Evolutionary conservation across 2,797 vertebrate genomes (phyloP).

Genomic region (Malacoraja senta): DNA sequence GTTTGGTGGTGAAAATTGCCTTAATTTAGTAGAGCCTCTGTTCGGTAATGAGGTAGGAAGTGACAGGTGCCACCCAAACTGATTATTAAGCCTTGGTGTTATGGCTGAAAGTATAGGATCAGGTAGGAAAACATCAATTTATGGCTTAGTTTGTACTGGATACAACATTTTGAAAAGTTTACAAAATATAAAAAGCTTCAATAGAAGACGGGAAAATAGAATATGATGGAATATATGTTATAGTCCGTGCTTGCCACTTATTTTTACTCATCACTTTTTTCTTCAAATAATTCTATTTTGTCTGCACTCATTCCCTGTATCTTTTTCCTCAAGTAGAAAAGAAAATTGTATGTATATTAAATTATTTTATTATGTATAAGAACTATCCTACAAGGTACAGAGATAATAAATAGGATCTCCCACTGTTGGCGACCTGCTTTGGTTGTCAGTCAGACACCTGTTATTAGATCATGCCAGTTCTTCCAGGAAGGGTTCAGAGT

Average conservation of each 20-base stretch:
- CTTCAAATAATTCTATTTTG: neutral
- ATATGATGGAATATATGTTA: neutral
- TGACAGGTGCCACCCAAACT: slow-evolving; percentile 9
- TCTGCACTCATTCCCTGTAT: neutral
- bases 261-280: neutral
- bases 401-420: neutral
- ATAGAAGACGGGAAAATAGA: neutral
- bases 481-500: too few relatives aligned
- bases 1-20: neutral
- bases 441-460: too few relatives aligned
- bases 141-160: neutral
- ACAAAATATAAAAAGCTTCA: neutral
- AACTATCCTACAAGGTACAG: neutral
- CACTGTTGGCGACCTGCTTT: too few relatives aligned
- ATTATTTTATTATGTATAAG: neutral
- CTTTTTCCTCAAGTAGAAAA: neutral
- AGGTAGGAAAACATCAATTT: slow-evolving; percentile 5
- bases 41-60: neutral
- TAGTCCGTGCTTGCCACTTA: neutral
- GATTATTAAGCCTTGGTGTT: neutral
- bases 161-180: neutral
- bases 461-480: too few relatives aligned
- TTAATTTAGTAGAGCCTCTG: neutral
- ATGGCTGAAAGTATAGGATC: neutral
- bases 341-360: neutral